These are phyloP conservation scores for Beris chalybata DNA, from an alignment of 2,888 invertebrate genomes.

Conservation along the genomic window DNA sequence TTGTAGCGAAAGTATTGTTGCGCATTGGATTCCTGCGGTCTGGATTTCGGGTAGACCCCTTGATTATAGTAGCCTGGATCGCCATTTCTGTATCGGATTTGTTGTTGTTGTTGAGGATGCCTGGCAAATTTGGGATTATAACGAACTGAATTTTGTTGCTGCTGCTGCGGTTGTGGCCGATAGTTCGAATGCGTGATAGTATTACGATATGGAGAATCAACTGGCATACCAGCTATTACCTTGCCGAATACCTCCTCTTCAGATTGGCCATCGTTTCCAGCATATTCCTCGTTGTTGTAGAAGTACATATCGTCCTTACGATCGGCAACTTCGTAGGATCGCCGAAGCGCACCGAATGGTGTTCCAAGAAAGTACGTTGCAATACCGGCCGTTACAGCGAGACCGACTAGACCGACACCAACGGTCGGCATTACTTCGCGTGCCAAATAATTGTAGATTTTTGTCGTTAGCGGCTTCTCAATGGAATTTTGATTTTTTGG, in stretches of 20 bases:
- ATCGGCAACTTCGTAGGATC: constrained; percentile 66
- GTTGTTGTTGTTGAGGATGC: constrained; percentile 22
- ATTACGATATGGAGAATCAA: constrained; percentile 57
- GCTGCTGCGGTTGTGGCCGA: constrained; percentile 29
- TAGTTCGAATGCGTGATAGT: constrained; percentile 50
- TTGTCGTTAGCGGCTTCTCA: constrained; percentile 67
- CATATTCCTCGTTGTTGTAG: constrained; percentile 70
- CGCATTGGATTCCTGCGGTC: constrained; percentile 11
- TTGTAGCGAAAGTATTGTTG: constrained; percentile 29
- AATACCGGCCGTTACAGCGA: constrained; percentile 73
- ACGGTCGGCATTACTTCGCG: constrained; percentile 81
- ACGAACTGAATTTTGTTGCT: constrained; percentile 24
- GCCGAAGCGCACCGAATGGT: constrained; percentile 68
- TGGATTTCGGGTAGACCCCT: constrained; percentile 1
- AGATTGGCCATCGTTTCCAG: constrained; percentile 66
- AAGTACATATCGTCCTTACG: constrained; percentile 67
- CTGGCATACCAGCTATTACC: constrained; percentile 71
- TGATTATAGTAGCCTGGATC: constrained; percentile 21
- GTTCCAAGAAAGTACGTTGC: constrained; percentile 70
- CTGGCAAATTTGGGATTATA: constrained; percentile 23
- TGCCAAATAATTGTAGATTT: constrained; percentile 76
- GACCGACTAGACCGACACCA: constrained; percentile 73
- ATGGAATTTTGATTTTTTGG: constrained; percentile 34
- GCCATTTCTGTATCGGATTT: constrained; percentile 24
- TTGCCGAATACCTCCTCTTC: constrained; percentile 79